These are phyloP conservation scores for Porites rus DNA, from an alignment of 92 coral and sea anemone species.

Conservation along the genomic window DNA sequence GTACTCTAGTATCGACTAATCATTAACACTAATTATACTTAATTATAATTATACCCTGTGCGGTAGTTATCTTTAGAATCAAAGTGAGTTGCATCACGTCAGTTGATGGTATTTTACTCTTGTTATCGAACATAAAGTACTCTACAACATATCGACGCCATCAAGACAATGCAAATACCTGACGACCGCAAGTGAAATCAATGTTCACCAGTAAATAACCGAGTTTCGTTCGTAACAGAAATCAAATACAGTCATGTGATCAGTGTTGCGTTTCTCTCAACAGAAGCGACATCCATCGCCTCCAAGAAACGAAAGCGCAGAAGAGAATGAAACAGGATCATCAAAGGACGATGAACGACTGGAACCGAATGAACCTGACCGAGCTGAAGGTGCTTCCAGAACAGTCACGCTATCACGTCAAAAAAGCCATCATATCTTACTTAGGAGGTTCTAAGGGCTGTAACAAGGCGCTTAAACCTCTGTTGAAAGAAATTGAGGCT, in stretches of 20 bases:
- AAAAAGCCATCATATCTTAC: constrained; percentile 82
- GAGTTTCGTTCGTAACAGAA: not conserved
- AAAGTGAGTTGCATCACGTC: too few species aligned
- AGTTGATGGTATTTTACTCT: too few species aligned
- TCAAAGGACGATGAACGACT: constrained; percentile 78
- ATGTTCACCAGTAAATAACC: too few species aligned
- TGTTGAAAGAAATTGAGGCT: constrained; percentile 36
- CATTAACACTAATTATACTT: too few species aligned
- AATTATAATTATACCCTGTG: too few species aligned
- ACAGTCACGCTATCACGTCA: constrained; percentile 82
- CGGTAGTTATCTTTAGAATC: too few species aligned
- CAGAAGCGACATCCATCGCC: constrained; percentile 66
- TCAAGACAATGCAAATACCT: too few species aligned
- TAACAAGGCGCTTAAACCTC: constrained; percentile 74
- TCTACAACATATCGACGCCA: too few species aligned
- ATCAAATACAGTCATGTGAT: too few species aligned
- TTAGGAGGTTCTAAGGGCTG: constrained; percentile 82
- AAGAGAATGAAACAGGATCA: constrained; percentile 75
- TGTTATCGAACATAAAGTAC: too few species aligned
- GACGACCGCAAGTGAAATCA: too few species aligned
- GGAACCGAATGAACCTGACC: constrained; percentile 87
- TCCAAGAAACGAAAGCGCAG: constrained; percentile 63
- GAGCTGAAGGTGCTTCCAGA: constrained; percentile 77
- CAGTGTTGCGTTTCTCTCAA: not conserved
- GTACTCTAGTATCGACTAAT: too few species aligned